A percentile compares a stretch with the other conserved stretches of the same genome.
These are phyloP conservation scores for Acanthococcus lagerstroemiae DNA, from an alignment of 2,888 invertebrate genomes.

Conservation along the genomic window DNA sequence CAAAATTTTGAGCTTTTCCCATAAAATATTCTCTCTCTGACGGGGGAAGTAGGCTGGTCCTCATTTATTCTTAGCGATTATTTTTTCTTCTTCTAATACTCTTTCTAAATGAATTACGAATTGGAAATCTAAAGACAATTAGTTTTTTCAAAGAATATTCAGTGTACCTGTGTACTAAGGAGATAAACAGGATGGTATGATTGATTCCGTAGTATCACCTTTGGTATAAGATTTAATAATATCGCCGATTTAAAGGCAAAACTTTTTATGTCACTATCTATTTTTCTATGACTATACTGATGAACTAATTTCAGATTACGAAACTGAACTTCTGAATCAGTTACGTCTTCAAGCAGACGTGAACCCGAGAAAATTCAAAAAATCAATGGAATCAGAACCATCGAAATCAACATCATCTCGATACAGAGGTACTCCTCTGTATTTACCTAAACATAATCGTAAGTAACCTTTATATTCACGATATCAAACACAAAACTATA, in stretches of 20 bases:
- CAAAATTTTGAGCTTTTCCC: no score
- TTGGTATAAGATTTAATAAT: not conserved
- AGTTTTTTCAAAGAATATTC: not conserved
- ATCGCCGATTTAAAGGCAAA: not conserved
- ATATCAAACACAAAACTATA: not conserved
- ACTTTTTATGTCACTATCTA: not conserved
- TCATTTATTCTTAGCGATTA: not conserved
- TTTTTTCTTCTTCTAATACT: not conserved
- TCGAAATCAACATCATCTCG: slow-evolving; percentile 17
- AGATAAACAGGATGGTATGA: no score
- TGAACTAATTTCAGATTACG: slow-evolving; percentile 9
- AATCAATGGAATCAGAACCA: slow-evolving; percentile 4
- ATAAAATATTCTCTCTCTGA: no score
- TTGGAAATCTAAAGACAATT: not conserved
- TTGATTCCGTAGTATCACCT: no score
- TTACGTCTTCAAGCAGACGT: slow-evolving; percentile 3
- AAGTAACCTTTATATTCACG: not conserved
- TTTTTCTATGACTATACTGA: not conserved
- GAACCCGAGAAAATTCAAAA: slow-evolving; percentile 8
- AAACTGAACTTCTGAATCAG: slow-evolving; percentile 17
- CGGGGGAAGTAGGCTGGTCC: not conserved
- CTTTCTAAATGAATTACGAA: no score
- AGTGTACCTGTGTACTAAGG: no score
- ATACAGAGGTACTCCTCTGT: slow-evolving; percentile 21
- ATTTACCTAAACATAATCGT: slow-evolving; percentile 22